phyloP scores from a whole-genome alignment of 2,888 invertebrate species.

The Pseudeuparius sepicola region DNA sequence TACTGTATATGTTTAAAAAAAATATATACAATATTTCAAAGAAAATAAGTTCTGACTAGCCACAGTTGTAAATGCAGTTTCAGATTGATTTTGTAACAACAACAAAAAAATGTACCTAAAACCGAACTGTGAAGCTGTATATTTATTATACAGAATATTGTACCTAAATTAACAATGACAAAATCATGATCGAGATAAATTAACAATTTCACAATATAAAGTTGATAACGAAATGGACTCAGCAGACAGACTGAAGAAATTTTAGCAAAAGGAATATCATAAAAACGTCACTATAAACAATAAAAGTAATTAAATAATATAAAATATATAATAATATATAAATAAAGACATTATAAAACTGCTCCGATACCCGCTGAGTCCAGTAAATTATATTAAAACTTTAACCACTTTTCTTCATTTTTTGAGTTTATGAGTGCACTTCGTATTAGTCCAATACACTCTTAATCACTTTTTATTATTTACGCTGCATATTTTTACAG shows the following conservation, averaged over 20 bases:
- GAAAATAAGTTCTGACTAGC: conserved; percentile 34
- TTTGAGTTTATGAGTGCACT: too few relatives aligned
- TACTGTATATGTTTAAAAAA: conserved; percentile 36
- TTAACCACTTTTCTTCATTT: too few relatives aligned
- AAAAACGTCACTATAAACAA: conserved; percentile 35
- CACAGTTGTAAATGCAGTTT: conserved; percentile 36
- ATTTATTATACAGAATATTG: conserved; percentile 38
- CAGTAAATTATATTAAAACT: conserved; percentile 14
- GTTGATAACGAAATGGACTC: too few relatives aligned
- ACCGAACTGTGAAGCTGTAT: conserved; percentile 37
- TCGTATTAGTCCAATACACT: too few relatives aligned
- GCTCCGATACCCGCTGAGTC: conserved; percentile 27
- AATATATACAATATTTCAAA: conserved; percentile 36
- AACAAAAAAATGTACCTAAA: too few relatives aligned
- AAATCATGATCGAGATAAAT: conserved; percentile 33
- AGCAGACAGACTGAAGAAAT: conserved; percentile 18
- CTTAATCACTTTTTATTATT: too few relatives aligned
- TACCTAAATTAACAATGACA: conserved; percentile 37
- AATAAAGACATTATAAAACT: conserved; percentile 31
- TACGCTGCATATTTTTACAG: too few relatives aligned
- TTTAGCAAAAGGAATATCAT: conserved; percentile 21
- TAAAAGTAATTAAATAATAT: conserved; percentile 34
- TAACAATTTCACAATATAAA: too few relatives aligned
- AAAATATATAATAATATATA: conserved; percentile 34
- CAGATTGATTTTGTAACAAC: conserved; percentile 33